These are phyloP conservation scores for Cyphomyrmex costatus DNA, from an alignment of 1,140 invertebrate species.

Conservation along the genomic window DNA sequence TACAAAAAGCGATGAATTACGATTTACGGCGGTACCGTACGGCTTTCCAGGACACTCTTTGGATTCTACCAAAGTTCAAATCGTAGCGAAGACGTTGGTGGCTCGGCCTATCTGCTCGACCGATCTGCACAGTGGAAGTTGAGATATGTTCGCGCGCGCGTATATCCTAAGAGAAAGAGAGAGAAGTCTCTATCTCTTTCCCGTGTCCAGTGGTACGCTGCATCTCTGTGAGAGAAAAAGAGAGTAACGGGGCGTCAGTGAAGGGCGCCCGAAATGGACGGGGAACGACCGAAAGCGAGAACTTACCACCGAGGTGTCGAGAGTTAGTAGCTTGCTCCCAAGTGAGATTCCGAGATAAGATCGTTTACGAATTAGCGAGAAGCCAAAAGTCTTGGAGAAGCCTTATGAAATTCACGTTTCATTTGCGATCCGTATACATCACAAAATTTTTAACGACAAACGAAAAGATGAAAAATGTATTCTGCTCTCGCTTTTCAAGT, in stretches of 20 bases:
- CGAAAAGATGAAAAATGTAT: neutral
- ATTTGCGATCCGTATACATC: neutral
- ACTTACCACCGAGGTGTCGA: constrained; percentile 78
- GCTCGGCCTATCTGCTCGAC: constrained; percentile 66
- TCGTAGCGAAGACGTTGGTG: constrained; percentile 44
- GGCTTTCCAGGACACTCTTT: constrained; percentile 58
- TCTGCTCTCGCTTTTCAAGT: neutral
- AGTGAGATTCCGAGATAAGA: constrained; percentile 74
- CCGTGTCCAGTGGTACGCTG: neutral
- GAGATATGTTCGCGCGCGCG: constrained; percentile 64
- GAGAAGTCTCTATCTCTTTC: constrained; percentile 4
- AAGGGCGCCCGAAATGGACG: constrained; percentile 53
- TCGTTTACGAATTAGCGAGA: constrained; percentile 73
- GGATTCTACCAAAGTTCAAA: constrained; percentile 26
- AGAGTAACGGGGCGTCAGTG: neutral
- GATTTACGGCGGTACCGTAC: constrained; percentile 74
- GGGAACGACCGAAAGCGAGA: constrained; percentile 62
- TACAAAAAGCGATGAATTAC: constrained; percentile 61
- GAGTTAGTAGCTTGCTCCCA: constrained; percentile 77
- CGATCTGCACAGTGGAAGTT: constrained; percentile 74
- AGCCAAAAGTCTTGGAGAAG: constrained; percentile 42
- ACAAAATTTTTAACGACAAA: neutral
- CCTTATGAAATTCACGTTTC: constrained; percentile 65
- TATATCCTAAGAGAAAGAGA: neutral
- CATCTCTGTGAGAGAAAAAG: constrained; percentile 15